Percentiles rank a stretch among this genome's conserved stretches.
phyloP scores from a whole-genome alignment of 2,888 invertebrate genomes.

The Eristalinus sepulchralis region DNA sequence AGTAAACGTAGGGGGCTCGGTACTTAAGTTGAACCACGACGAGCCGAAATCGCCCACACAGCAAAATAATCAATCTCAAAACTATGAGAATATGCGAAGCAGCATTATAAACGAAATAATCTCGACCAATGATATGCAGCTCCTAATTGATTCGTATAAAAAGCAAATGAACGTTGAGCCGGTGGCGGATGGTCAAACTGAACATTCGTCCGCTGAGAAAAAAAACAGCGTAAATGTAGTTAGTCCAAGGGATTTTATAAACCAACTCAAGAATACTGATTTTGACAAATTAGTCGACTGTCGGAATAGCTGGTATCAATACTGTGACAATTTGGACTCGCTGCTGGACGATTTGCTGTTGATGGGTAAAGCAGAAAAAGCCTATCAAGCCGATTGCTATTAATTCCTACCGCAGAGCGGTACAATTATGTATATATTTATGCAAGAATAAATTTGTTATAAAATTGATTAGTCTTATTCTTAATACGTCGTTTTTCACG shows the following conservation, averaged over 20 bases:
- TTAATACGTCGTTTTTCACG: too few relatives aligned
- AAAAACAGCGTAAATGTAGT: conserved; percentile 79
- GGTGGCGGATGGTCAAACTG: conserved; percentile 49
- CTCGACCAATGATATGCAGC: conserved; percentile 75
- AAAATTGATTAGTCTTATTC: background rate
- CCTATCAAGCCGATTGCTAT: conserved; percentile 88
- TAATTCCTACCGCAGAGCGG: conserved; percentile 74
- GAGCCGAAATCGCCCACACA: background rate
- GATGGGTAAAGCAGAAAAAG: conserved; percentile 83
- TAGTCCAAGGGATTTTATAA: conserved; percentile 84
- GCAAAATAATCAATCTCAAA: background rate
- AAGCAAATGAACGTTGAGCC: conserved; percentile 80
- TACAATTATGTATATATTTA: background rate
- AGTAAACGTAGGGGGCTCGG: background rate
- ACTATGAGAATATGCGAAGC: conserved; percentile 33
- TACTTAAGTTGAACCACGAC: background rate
- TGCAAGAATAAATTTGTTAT: background rate
- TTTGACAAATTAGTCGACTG: conserved; percentile 84
- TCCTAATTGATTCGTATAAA: conserved; percentile 82
- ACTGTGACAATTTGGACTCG: conserved; percentile 86
- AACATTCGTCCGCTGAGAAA: conserved; percentile 57
- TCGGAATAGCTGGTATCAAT: conserved; percentile 85
- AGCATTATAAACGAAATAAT: conserved; percentile 74
- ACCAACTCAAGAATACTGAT: conserved; percentile 83
- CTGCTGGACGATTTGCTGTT: conserved; percentile 88